A percentile compares a stretch with the other conserved stretches of the same genome.
These are phyloP conservation scores for Heliconius himera DNA, from an alignment of 1,140 invertebrate species.

Conservation along the genomic window DNA sequence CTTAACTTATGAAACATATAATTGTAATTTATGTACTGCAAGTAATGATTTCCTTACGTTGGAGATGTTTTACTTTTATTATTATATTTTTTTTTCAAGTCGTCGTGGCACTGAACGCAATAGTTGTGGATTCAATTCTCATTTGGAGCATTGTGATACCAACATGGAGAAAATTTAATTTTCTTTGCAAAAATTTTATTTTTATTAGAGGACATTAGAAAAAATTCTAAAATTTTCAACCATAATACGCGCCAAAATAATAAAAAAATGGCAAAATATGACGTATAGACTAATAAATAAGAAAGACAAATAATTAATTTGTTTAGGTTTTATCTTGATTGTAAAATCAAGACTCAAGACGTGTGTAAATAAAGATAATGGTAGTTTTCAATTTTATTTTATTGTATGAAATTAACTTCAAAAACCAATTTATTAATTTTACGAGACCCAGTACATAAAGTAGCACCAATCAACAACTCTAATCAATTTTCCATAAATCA, in stretches of 20 bases:
- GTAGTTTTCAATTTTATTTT: neutral
- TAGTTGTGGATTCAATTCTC: too few relatives aligned
- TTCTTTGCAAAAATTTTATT: too few relatives aligned
- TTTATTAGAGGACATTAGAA: too few relatives aligned
- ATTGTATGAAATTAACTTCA: neutral
- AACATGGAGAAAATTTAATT: too few relatives aligned
- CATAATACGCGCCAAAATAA: too few relatives aligned
- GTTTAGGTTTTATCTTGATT: neutral
- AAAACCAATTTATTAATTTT: neutral
- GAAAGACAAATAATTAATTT: too few relatives aligned
- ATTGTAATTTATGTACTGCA: slow-evolving; percentile 51
- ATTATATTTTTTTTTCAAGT: neutral
- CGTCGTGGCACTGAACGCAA: too few relatives aligned
- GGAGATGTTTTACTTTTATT: neutral
- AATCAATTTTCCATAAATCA: neutral
- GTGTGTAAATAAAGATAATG: neutral
- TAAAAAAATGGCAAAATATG: too few relatives aligned
- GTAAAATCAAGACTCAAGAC: neutral
- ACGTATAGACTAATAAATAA: too few relatives aligned
- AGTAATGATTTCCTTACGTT: neutral
- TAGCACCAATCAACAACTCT: neutral
- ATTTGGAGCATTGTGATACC: too few relatives aligned
- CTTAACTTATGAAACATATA: slow-evolving; percentile 46
- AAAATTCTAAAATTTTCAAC: too few relatives aligned
- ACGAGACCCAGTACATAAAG: neutral